These are phyloP conservation scores for Chloromyia formosa DNA, from an alignment of 2,888 invertebrate species.

Conservation along the genomic window DNA sequence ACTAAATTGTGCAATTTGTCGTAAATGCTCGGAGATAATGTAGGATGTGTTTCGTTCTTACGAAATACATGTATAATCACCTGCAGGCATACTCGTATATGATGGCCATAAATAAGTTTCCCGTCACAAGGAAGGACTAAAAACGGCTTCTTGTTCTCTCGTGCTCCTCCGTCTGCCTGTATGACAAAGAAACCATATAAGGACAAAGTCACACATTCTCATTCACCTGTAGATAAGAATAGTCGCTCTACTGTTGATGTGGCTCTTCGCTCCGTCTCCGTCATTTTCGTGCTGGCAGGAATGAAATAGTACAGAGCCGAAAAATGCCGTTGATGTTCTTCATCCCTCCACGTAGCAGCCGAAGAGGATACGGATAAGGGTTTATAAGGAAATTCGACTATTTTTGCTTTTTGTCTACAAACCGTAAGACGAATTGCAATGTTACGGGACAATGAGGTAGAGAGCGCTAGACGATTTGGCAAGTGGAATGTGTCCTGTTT, in stretches of 20 bases:
- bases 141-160: conserved; percentile 37
- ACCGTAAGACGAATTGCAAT: background rate
- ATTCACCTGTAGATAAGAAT: background rate
- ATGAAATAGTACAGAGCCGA: background rate
- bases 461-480: background rate
- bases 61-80: conserved; percentile 39
- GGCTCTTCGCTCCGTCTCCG: background rate
- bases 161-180: background rate
- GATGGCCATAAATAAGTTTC: conserved; percentile 43
- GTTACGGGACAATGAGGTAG: background rate
- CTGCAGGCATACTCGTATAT: conserved; percentile 42
- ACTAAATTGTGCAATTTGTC: conserved; percentile 44
- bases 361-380: conserved; percentile 11
- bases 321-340: background rate
- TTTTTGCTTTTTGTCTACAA: conserved; percentile 16
- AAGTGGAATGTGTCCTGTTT: conserved; percentile 34
- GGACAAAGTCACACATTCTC: background rate
- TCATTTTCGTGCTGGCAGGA: background rate
- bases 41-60: conserved; percentile 38
- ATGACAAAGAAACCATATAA: background rate
- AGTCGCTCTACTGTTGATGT: too few species aligned
- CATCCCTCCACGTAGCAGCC: background rate
- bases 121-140: conserved; percentile 37
- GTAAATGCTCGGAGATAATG: conserved; percentile 41
- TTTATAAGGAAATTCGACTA: conserved; percentile 22